Evolutionary conservation across 2,888 invertebrate genomes (phyloP), one percentile per base, ranked within the genome.

Genomic region (Troides helena): DNA sequence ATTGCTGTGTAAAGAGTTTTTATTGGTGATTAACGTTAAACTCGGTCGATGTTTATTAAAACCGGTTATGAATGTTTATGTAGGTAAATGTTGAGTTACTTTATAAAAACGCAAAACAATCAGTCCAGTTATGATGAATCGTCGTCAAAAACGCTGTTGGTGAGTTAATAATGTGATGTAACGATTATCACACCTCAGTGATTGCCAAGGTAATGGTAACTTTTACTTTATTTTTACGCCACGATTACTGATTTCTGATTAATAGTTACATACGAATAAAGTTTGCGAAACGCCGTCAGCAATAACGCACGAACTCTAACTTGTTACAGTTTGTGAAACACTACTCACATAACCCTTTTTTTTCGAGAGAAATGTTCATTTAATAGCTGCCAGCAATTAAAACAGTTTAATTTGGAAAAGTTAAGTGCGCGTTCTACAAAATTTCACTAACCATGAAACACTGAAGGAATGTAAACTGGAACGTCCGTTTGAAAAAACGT

Each of bases 341-440:
- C 71, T 21, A 72, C 67, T 65, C 71, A 8, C 18, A 53, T 53
- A 53, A 53, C 53, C 6, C 53, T 71, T 73, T 46, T 46, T 46
- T 72, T 72, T 74, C 72, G 69, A 73, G 69, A 71, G 70, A 71
- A 75, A 75, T 68, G 69, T 71, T 72, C 74, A 65, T 73, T 73
- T 68, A 72, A 78, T 77, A 76, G 72, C 69, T 60, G 72, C 69
- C 73, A 74, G 74, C 74, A 79, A 80, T 78, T 78, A 80, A 79
- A 82, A 80, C 53, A 70, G 69, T 74, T 73, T 77, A 79, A 82
- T 84, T 82, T 74, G 77, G 80, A 81, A 83, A 84, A 74, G 73
- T 78, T 83, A 82, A 78, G 83, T 81, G 84, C 46, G 36, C 50
- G 36, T 63, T 67, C 30, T 67, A 67, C 53, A 67, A 67, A 63